These are phyloP conservation scores for Dasypus novemcinctus DNA, from an alignment of 2,113 vertebrate species.

Conservation along the genomic window DNA sequence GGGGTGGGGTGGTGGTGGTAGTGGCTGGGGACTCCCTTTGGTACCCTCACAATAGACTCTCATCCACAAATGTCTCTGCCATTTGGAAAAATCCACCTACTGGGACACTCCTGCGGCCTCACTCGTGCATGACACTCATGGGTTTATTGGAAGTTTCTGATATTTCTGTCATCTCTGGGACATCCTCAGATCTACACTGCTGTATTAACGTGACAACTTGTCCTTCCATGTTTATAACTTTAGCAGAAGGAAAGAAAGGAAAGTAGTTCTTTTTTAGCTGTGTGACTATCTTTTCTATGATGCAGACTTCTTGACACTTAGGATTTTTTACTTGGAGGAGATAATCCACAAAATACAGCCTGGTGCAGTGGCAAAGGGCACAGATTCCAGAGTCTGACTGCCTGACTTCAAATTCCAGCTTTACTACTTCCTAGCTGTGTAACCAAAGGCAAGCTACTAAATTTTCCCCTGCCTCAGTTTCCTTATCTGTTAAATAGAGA, in stretches of 20 bases:
- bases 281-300: background rate
- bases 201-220: background rate
- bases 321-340: background rate
- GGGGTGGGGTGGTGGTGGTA: no score
- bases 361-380: background rate
- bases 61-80: background rate
- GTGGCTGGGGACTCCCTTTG: background rate
- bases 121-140: background rate
- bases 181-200: background rate
- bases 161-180: background rate
- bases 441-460: background rate
- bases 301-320: no score
- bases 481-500: background rate
- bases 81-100: background rate
- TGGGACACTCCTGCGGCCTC: background rate
- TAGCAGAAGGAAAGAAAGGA: background rate
- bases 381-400: background rate
- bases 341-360: background rate
- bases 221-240: background rate
- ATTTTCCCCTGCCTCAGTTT: background rate
- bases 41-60: background rate
- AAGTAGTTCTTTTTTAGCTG: no score
- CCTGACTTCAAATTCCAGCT: background rate
- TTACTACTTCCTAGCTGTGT: accelerated
- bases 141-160: background rate